Percentiles rank a stretch among this genome's conserved stretches.
Conservation (phyloP, 2,888 invertebrate genomes). For the Tiliacea citrago region DNA sequence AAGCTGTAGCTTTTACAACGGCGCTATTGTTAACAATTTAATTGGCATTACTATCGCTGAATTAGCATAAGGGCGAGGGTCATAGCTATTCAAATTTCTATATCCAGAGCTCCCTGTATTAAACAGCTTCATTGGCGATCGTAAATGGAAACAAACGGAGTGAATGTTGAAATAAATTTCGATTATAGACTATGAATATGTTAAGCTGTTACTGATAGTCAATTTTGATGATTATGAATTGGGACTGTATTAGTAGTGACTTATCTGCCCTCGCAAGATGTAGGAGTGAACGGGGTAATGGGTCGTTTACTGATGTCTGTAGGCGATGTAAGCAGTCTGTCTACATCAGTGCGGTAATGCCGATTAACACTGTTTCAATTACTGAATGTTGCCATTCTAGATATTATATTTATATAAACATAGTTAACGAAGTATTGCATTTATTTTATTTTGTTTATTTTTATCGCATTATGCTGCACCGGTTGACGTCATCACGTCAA, state of each 20-base stretch:
- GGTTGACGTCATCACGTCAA: too few species aligned
- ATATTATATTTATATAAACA: too few species aligned
- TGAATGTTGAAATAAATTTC: constrained; percentile 43
- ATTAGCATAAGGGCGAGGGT: constrained; percentile 81
- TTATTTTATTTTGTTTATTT: too few species aligned
- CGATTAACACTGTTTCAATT: too few species aligned
- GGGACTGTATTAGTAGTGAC: constrained; percentile 44
- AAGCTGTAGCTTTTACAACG: constrained; percentile 74
- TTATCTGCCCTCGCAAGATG: constrained; percentile 56
- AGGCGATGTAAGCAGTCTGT: constrained; percentile 1
- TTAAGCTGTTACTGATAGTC: constrained; percentile 52
- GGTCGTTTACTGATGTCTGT: constrained; percentile 23
- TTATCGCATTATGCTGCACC: too few species aligned
- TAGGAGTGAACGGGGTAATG: constrained; percentile 27
- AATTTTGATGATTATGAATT: constrained; percentile 52
- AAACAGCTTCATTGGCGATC: constrained; percentile 55
- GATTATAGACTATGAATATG: constrained; percentile 56
- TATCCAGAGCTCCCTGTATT: constrained; percentile 67
- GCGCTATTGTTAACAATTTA: constrained; percentile 87
- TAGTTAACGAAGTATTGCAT: too few species aligned
- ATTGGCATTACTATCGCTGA: constrained; percentile 80
- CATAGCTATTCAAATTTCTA: constrained; percentile 64
- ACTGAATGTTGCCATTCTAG: too few species aligned
- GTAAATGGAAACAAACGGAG: constrained; percentile 51
- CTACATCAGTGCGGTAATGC: not conserved